These are phyloP conservation scores for Phyllostomus hastatus DNA, from an alignment of 2,113 vertebrate species.

Conservation along the genomic window DNA sequence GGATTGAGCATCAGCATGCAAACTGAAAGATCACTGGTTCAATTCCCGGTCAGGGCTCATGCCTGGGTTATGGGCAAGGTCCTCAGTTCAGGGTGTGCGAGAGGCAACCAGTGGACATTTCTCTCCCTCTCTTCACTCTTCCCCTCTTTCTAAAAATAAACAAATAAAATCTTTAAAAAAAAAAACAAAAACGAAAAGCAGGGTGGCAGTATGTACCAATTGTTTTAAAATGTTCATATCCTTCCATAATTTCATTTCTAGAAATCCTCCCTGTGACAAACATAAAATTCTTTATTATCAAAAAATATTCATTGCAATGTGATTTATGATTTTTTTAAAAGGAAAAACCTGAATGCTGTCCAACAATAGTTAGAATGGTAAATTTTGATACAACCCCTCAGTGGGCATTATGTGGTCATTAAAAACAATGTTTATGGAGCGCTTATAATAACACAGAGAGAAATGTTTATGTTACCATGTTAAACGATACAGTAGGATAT, in stretches of 20 bases:
- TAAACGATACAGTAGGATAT: constrained; percentile 40
- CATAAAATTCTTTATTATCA: background rate
- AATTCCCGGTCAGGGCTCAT: too few relatives aligned
- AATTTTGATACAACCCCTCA: background rate
- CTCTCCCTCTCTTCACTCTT: too few relatives aligned
- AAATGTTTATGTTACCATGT: constrained; percentile 36
- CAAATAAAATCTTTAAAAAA: too few relatives aligned
- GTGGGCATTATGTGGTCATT: background rate
- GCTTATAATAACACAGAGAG: background rate
- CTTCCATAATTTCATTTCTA: background rate
- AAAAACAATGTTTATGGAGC: constrained; percentile 38
- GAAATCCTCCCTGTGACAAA: background rate
- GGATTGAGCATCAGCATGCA: too few relatives aligned
- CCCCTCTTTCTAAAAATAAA: too few relatives aligned
- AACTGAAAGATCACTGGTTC: too few relatives aligned
- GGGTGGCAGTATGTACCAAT: fast-evolving
- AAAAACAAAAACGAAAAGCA: background rate
- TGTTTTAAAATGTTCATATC: background rate
- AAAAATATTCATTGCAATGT: background rate
- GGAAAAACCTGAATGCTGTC: background rate
- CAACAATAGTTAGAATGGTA: background rate
- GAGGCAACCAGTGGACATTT: too few relatives aligned
- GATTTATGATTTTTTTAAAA: background rate
- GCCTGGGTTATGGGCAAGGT: too few relatives aligned
- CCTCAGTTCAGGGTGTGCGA: too few relatives aligned